Evolutionary conservation across 2,797 vertebrate genomes (phyloP).

Genomic region (Aselliscus stoliczkanus): DNA sequence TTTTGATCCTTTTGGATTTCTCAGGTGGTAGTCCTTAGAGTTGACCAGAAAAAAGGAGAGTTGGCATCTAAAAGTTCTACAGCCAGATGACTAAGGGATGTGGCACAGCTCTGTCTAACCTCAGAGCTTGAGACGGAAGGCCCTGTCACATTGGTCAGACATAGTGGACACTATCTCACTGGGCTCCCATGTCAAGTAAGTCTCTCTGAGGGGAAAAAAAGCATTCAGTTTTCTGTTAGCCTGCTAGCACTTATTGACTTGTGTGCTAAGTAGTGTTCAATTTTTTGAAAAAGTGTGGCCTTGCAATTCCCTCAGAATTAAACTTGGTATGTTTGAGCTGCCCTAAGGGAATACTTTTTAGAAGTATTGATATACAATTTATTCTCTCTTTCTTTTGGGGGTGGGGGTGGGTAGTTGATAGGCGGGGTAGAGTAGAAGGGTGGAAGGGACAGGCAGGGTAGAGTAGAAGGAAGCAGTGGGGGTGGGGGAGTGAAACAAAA

Average conservation of each 20-base stretch:
- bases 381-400: not conserved
- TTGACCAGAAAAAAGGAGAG: not conserved
- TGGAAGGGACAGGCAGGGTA: too few relatives aligned
- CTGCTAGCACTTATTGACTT: not conserved
- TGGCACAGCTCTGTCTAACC: not conserved
- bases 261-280: not conserved
- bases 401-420: accelerated
- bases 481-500: not conserved
- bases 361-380: not conserved
- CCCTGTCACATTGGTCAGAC: not conserved
- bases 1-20: slow-evolving; percentile 1
- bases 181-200: not conserved
- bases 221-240: not conserved
- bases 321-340: not conserved
- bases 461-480: not conserved
- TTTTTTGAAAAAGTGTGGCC: not conserved
- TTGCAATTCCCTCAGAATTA: not conserved
- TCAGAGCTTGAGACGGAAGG: not conserved
- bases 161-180: not conserved
- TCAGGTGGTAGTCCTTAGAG: not conserved
- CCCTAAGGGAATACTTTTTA: not conserved
- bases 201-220: not conserved
- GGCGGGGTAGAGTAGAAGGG: not conserved
- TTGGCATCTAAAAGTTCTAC: not conserved
- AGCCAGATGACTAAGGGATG: not conserved